These are phyloP conservation scores for Apodemia duryi DNA, from an alignment of 2,888 invertebrate genomes.

Conservation along the genomic window DNA sequence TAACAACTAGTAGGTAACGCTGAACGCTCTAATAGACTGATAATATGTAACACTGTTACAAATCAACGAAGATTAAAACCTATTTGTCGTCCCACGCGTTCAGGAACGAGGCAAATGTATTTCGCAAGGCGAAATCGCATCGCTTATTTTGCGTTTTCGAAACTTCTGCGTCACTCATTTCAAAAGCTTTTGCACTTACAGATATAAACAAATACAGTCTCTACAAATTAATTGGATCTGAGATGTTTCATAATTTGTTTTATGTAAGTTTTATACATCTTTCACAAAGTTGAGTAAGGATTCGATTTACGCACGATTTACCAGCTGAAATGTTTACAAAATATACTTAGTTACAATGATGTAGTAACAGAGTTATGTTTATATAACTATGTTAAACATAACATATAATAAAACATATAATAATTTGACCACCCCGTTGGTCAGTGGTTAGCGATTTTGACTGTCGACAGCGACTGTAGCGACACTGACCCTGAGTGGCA, in stretches of 20 bases:
- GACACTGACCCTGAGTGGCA: no score
- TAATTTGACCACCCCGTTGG: no score
- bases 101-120: constrained; percentile 67
- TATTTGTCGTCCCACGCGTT: constrained; percentile 74
- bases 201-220: constrained; percentile 18
- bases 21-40: constrained; percentile 23
- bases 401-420: no score
- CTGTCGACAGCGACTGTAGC: no score
- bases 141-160: constrained; percentile 77
- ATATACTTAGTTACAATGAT: neutral
- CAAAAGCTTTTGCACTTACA: constrained; percentile 52
- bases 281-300: constrained; percentile 3
- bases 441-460: no score
- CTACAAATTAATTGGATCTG: constrained; percentile 15
- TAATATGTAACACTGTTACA: constrained; percentile 40
- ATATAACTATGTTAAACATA: neutral
- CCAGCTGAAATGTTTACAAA: neutral
- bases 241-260: neutral
- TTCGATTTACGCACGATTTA: neutral
- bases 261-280: constrained; percentile 6
- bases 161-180: constrained; percentile 72
- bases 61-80: constrained; percentile 62
- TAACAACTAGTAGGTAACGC: neutral
- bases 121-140: constrained; percentile 75
- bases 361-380: neutral